Conservation (phyloP, 2,797 vertebrate genomes). For the Microctenopoma steveboyesi region DNA sequence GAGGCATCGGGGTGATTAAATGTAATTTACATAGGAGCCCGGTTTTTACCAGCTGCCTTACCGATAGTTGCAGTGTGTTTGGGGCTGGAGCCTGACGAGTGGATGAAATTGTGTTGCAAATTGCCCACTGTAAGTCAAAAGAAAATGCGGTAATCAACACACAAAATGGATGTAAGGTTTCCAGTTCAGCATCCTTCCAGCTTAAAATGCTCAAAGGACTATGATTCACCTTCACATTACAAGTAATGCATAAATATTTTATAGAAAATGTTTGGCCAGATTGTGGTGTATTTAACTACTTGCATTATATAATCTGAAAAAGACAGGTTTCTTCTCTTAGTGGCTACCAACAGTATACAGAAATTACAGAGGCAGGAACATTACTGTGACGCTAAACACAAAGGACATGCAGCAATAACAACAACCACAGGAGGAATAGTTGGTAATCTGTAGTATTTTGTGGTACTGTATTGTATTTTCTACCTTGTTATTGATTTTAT, state of each 20-base stretch:
- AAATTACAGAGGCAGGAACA: background rate
- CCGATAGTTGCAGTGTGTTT: slow-evolving; percentile 89
- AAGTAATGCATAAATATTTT: background rate
- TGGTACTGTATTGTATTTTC: no score
- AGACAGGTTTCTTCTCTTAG: background rate
- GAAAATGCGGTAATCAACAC: slow-evolving; percentile 69
- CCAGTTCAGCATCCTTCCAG: slow-evolving; percentile 29
- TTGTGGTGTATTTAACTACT: slow-evolving; percentile 13
- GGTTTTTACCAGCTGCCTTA: slow-evolving; percentile 70
- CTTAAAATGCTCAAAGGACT: slow-evolving; percentile 20
- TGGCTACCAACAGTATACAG: background rate
- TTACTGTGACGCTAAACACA: no score
- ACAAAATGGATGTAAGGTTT: slow-evolving; percentile 58
- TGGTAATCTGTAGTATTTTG: no score
- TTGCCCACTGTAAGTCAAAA: slow-evolving; percentile 87
- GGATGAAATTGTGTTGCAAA: slow-evolving; percentile 92
- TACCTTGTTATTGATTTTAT: no score
- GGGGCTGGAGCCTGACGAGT: slow-evolving; percentile 88
- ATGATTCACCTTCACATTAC: slow-evolving; percentile 9
- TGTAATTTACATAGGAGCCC: slow-evolving; percentile 52
- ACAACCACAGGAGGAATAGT: no score
- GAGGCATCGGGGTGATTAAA: slow-evolving; percentile 59
- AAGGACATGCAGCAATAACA: no score
- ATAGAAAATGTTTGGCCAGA: slow-evolving; percentile 18
- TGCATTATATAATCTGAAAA: slow-evolving; percentile 1